Percentiles rank a stretch among this genome's conserved stretches.
phyloP scores from a whole-genome alignment of 1,140 invertebrate species.

The Diachasma alloeum region DNA sequence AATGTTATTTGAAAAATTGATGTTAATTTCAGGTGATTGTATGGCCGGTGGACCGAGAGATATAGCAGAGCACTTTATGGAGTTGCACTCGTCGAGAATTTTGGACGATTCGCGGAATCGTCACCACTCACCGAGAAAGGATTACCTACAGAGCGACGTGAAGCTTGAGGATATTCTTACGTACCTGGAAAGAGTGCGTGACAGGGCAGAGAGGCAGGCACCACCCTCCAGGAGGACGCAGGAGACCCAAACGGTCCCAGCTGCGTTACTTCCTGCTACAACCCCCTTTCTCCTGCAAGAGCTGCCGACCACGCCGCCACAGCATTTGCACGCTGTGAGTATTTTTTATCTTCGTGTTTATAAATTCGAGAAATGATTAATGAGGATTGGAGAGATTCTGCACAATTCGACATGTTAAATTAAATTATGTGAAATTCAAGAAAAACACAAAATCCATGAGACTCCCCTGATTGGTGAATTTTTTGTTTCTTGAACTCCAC shows the following conservation, averaged over 20 bases:
- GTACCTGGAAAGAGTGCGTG: slow-evolving; percentile 57
- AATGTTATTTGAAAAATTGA: background rate
- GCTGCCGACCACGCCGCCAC: slow-evolving; percentile 49
- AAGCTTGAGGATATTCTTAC: slow-evolving; percentile 55
- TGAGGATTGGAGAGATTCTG: too few species aligned
- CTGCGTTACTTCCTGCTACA: slow-evolving; percentile 52
- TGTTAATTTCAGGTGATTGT: slow-evolving; percentile 69
- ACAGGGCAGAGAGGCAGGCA: slow-evolving; percentile 52
- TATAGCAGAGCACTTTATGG: slow-evolving; percentile 85
- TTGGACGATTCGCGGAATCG: slow-evolving; percentile 67
- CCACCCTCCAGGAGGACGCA: slow-evolving; percentile 59
- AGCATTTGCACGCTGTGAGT: slow-evolving; percentile 47
- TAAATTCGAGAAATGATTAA: too few species aligned
- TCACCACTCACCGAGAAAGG: slow-evolving; percentile 52
- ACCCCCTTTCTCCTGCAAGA: slow-evolving; percentile 58
- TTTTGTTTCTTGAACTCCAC: too few species aligned
- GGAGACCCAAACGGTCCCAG: slow-evolving; percentile 60
- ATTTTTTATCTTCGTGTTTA: too few species aligned
- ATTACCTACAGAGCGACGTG: slow-evolving; percentile 52
- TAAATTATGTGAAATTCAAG: too few species aligned
- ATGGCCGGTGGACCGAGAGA: slow-evolving; percentile 78
- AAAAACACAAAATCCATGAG: too few species aligned
- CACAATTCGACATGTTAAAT: too few species aligned
- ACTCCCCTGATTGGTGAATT: too few species aligned
- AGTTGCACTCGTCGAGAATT: slow-evolving; percentile 80